Evolutionary conservation across 2,797 vertebrate genomes (phyloP).

Genomic region (Emydoidea blandingii): DNA sequence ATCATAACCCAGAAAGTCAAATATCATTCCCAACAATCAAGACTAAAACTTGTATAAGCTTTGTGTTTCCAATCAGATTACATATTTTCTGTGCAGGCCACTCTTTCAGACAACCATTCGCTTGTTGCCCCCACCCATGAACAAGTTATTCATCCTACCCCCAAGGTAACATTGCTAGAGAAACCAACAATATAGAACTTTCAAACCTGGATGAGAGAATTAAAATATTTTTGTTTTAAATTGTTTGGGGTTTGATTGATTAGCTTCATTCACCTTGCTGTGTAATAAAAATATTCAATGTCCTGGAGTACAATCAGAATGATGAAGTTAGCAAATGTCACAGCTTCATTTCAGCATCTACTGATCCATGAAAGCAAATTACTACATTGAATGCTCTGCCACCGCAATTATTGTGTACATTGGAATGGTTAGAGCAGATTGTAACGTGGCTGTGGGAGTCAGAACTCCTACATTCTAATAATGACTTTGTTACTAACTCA

Average conservation of each 20-base stretch:
- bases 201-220: background rate
- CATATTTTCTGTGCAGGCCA: background rate
- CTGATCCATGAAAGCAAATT: slow-evolving; percentile 1
- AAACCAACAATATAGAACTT: background rate
- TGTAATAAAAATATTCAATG: background rate
- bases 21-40: background rate
- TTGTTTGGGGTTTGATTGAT: background rate
- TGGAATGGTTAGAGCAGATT: background rate
- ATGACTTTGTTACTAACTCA: background rate
- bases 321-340: background rate
- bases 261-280: background rate
- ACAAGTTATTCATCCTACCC: background rate
- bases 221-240: background rate
- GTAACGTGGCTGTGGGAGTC: background rate
- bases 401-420: slow-evolving; percentile 24
- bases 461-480: background rate
- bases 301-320: background rate
- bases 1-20: background rate
- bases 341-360: slow-evolving; percentile 1
- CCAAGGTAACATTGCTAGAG: background rate
- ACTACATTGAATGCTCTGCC: background rate
- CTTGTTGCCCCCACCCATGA: background rate
- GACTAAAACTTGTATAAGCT: background rate
- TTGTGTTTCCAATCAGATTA: background rate
- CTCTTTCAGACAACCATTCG: background rate